A percentile compares a stretch with the other conserved stretches of the same genome.
Conservation (phyloP, 2,888 invertebrate species). For the Lacanobia oleracea region DNA sequence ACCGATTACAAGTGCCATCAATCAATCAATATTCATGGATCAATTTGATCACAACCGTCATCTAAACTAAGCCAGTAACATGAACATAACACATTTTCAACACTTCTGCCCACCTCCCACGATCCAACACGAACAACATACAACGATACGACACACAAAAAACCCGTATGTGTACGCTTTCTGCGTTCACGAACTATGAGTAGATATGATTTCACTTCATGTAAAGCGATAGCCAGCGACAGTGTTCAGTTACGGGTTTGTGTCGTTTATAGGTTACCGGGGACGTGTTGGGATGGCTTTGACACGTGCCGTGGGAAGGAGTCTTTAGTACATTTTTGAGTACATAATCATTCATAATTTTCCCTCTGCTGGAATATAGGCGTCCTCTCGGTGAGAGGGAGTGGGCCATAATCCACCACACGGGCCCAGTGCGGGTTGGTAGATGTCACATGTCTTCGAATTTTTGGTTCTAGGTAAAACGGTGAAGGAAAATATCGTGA, state of each 20-base stretch:
- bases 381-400: no score
- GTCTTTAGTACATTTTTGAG: not conserved
- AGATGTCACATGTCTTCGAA: no score
- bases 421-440: no score
- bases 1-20: not conserved
- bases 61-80: not conserved
- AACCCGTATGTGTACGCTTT: slow-evolving; percentile 55
- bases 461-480: no score
- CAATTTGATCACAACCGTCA: not conserved
- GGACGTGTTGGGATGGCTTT: slow-evolving; percentile 4
- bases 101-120: slow-evolving; percentile 8
- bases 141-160: slow-evolving; percentile 31
- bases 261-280: slow-evolving; percentile 26
- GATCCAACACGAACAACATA: slow-evolving; percentile 14
- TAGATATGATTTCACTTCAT: slow-evolving; percentile 59
- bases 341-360: no score
- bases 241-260: slow-evolving; percentile 43
- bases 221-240: slow-evolving; percentile 47
- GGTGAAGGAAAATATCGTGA: no score
- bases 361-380: no score
- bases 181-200: slow-evolving; percentile 37
- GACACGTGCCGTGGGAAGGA: not conserved
- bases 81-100: slow-evolving; percentile 9
- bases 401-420: no score
- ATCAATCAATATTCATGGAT: not conserved